These are phyloP conservation scores for Linurgus olivaceus DNA, from an alignment of 2,797 vertebrate genomes.

Conservation along the genomic window DNA sequence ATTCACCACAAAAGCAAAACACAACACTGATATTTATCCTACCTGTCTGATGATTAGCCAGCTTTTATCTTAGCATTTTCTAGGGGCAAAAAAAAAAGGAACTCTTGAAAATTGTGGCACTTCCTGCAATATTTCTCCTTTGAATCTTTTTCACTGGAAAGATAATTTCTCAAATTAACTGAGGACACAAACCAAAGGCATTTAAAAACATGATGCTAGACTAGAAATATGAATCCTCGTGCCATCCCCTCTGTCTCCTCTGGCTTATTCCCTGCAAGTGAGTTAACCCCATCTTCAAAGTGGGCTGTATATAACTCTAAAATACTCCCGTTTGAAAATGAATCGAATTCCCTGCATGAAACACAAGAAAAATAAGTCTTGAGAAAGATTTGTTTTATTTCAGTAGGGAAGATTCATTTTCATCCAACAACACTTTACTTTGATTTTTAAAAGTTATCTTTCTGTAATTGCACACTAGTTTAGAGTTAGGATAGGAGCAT, in stretches of 20 bases:
- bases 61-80: not conserved
- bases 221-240: conserved; percentile 32
- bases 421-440: conserved; percentile 15
- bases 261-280: conserved; percentile 13
- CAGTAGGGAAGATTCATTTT: conserved; percentile 49
- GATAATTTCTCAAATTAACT: not conserved
- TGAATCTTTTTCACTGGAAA: not conserved
- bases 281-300: conserved; percentile 10
- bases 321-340: conserved; percentile 55
- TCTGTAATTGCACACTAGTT: conserved; percentile 66
- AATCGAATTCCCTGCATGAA: conserved; percentile 29
- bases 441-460: conserved; percentile 69
- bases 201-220: not conserved
- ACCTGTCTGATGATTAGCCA: not conserved
- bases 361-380: conserved; percentile 6
- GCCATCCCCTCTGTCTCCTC: not conserved
- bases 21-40: not conserved
- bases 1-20: not conserved
- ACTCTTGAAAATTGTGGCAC: not conserved
- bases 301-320: conserved; percentile 43
- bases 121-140: not conserved
- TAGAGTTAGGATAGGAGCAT: conserved; percentile 57
- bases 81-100: not conserved
- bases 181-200: not conserved
- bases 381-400: not conserved